Base-by-base conservation (phyloP, 2,797 vertebrate genomes). In the Propithecus deckenii region DNA sequence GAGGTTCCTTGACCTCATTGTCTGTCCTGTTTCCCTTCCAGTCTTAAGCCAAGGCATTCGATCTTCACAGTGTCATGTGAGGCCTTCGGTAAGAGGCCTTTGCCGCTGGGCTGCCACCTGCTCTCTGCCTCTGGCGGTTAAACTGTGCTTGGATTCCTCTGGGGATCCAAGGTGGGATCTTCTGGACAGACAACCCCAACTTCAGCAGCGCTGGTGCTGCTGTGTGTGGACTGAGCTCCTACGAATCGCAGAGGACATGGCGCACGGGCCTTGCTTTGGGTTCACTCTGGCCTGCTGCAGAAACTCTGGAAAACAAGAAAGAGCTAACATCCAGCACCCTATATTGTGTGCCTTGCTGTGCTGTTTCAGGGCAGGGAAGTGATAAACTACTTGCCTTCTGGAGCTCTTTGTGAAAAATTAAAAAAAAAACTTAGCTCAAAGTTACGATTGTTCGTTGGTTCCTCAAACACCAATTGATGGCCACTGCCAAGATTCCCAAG, bases 361-460 rank as follows among this genome's bases (percentile, higher is more conserved):
- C 86, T 38, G 2, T 72, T 81, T 85, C 65, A 50, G 35, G 80
- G 63, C 22, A 30, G 57, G 52, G 59, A 86, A 30, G n/a, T 84
- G 72, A 84, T 7, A 20, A 86, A 69, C 52, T 32, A 89, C 55
- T 84, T 96, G 67, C 71, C 72, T 96, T 97, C 89, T 88, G 86
- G 74, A 98, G 67, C 67, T 84, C n/a, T 75, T 91, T 63, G 61
- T 89, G 86, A 96, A 95, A 95, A 97, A 97, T 91, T 81, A 67
- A 97, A 89, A 75, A 48, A 72, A 61, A 32, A 43, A n/a, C 11
- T 32, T 17, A n/a, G 30, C 32, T 75, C n/a, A 69, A 75, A 9
- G 32, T 28, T 74, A 7, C 55, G 80, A 38, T 69, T 78, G 69
- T 86, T 88, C 4, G 6, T 69, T 79, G 32, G 30, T 93, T 96